A percentile compares a stretch with the other conserved stretches of the same genome.
Conservation (phyloP, 2,797 vertebrate genomes). For the Cephalopachus bancanus region DNA sequence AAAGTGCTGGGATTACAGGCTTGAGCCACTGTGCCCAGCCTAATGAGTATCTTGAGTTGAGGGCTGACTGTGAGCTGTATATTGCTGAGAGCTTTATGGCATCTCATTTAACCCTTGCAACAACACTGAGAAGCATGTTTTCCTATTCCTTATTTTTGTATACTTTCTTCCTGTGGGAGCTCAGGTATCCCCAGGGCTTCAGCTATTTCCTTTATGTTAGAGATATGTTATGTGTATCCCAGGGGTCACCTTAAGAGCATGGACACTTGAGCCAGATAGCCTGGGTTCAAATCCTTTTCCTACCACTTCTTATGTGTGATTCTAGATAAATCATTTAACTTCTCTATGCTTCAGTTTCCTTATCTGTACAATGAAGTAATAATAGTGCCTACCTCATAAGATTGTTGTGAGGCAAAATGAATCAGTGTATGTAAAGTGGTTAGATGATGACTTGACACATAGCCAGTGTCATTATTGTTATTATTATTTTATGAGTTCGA, state of each 20-base stretch:
- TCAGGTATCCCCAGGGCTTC: neutral
- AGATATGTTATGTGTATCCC: neutral
- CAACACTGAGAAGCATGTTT: neutral
- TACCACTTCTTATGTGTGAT: neutral
- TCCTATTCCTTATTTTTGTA: neutral
- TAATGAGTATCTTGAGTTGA: neutral
- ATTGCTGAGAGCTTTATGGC: neutral
- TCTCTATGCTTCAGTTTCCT: constrained; percentile 6
- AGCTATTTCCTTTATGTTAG: neutral
- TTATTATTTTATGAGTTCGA: neutral
- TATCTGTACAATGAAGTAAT: too few species aligned
- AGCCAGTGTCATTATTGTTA: neutral
- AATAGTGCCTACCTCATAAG: too few species aligned
- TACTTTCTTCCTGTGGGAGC: neutral
- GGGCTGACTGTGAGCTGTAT: neutral
- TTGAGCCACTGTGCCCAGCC: too few species aligned
- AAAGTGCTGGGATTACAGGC: too few species aligned
- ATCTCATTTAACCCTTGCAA: constrained; percentile 11
- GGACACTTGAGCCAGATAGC: neutral
- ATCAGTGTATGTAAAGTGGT: neutral
- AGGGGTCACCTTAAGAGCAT: neutral
- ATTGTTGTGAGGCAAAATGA: neutral
- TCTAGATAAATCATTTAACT: constrained; percentile 2
- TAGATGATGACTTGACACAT: neutral
- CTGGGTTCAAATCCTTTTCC: neutral